Base-by-base conservation (phyloP, 2,113 vertebrate genomes). In the Erinaceus europaeus region DNA sequence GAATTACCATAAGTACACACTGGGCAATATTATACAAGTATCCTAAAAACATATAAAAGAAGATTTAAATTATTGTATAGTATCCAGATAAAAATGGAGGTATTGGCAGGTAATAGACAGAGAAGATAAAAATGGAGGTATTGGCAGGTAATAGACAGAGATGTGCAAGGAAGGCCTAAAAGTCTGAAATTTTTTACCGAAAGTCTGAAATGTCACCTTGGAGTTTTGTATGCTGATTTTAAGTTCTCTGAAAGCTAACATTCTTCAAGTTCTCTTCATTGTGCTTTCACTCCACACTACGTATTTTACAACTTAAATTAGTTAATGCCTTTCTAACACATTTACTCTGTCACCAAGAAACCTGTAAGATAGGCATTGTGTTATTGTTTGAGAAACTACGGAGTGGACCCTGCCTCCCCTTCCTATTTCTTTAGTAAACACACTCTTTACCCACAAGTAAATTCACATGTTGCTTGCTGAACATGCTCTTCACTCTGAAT, bases 101-200 rank as follows among this genome's bases (percentile, higher is more conserved):
- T 42, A n/a, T n/a, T n/a, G 46, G n/a, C 32, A 82, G 44, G n/a
- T 12, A 34, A n/a, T n/a, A n/a, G n/a, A n/a, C n/a, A n/a, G n/a
- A n/a, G n/a, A n/a, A 76, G 15, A 53, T 12, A 72, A 29, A 18
- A 48, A 48, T 1, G 3, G 20, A 2, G 6, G n/a, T 0, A 0
- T 17, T 8, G n/a, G 14, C 7, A n/a, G 0, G 20, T 10, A 27
- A 11, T 9, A 57, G 0, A 18, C 61, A 13, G 21, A 7, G 38
- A 21, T 62, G 1, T 73, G 1, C n/a, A 53, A 7, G 9, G 32
- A n/a, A 57, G 20, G 48, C 17, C 20, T n/a, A 71, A 36, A n/a
- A n/a, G n/a, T n/a, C n/a, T n/a, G n/a, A n/a, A n/a, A n/a, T n/a
- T 79, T 88, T 61, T 84, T 50, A 78, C 10, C 9, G 78, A 67